Conservation (phyloP, 1,140 invertebrate species). For the Drosophila carrolli region DNA sequence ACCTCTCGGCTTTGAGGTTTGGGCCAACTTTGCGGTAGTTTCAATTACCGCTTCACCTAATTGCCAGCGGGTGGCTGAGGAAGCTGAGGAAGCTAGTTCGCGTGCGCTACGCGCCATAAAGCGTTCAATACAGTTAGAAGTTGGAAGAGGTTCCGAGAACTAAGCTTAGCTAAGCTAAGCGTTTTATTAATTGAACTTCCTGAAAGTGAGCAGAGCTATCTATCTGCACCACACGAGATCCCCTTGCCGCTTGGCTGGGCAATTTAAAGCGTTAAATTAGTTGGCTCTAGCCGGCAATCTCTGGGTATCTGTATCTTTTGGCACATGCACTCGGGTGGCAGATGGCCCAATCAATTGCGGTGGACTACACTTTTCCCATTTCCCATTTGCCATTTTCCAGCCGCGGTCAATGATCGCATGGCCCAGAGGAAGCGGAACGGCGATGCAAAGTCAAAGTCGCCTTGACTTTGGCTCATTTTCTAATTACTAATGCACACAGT, state of each 20-base stretch:
- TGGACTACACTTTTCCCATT: constrained; percentile 17
- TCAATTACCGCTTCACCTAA: constrained; percentile 73
- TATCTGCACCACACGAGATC: constrained; percentile 42
- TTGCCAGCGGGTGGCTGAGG: constrained; percentile 42
- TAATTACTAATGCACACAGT: constrained; percentile 74
- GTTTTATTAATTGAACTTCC: constrained; percentile 81
- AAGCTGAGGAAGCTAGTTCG: constrained; percentile 34
- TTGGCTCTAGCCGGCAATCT: constrained; percentile 11
- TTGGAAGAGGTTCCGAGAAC: constrained; percentile 70
- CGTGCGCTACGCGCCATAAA: constrained; percentile 79
- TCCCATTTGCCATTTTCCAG: constrained; percentile 35
- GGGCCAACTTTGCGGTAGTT: constrained; percentile 64
- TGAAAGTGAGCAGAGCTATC: constrained; percentile 48
- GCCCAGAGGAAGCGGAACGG: constrained; percentile 39
- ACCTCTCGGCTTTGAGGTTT: too few species aligned
- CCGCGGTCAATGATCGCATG: constrained; percentile 70
- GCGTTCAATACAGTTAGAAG: constrained; percentile 80
- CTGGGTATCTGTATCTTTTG: constrained; percentile 36
- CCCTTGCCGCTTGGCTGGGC: constrained; percentile 73
- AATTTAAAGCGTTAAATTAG: constrained; percentile 83
- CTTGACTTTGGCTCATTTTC: constrained; percentile 76
- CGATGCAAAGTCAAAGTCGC: constrained; percentile 58
- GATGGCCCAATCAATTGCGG: constrained; percentile 46
- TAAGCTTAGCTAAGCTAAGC: constrained; percentile 61
- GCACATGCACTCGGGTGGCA: constrained; percentile 23